Conservation (phyloP, 2,113 vertebrate genomes). For the Percopsis transmontana region DNA sequence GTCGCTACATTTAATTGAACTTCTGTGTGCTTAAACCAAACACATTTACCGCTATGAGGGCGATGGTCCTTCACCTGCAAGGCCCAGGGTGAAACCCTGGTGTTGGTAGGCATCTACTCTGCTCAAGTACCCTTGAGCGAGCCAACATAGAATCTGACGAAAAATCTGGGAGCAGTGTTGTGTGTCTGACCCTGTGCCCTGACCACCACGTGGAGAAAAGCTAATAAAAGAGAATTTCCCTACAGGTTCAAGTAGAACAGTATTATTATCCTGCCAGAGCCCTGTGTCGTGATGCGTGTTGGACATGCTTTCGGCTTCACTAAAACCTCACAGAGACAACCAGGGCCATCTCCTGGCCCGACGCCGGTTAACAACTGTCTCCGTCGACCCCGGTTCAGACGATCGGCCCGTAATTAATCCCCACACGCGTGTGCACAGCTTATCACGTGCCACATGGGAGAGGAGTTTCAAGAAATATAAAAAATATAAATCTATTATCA, state of each 20-base stretch:
- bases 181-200: conserved; percentile 10
- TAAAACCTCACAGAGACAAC: background rate
- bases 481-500: no score
- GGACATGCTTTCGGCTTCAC: background rate
- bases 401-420: no score
- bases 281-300: no score
- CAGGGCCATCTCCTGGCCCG: no score
- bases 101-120: conserved; percentile 17
- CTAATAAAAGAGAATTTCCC: background rate
- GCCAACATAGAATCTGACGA: background rate
- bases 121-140: background rate
- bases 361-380: no score
- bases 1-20: no score
- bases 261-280: background rate
- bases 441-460: no score
- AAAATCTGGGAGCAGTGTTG: background rate
- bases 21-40: no score
- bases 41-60: background rate
- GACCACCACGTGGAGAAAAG: conserved; percentile 8
- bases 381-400: no score
- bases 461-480: no score
- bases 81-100: conserved; percentile 17
- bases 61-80: background rate
- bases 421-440: no score
- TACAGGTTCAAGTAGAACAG: background rate